A percentile compares a stretch with the other conserved stretches of the same genome.
Conservation (phyloP, 2,113 vertebrate species). For the Varanus komodoensis region DNA sequence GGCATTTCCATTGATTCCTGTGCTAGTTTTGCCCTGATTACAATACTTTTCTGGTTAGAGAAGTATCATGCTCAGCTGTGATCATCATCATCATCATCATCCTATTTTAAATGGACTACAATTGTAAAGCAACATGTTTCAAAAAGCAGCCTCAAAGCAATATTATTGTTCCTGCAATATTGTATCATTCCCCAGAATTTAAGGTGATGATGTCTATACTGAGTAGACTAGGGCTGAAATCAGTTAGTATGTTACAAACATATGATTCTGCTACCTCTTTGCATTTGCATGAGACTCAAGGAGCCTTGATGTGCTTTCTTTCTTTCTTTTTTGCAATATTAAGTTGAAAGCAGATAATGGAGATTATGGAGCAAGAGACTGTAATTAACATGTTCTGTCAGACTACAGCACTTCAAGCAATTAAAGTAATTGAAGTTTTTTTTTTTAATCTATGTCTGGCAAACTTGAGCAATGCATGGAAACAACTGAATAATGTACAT, state of each 20-base stretch:
- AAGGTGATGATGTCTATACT: neutral
- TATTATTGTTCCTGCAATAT: too few relatives aligned
- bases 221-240: neutral
- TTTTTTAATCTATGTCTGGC: slow-evolving; percentile 13
- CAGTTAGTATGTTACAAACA: neutral
- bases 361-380: slow-evolving; percentile 42
- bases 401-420: slow-evolving; percentile 40
- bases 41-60: neutral
- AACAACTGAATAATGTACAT: slow-evolving; percentile 5
- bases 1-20: neutral
- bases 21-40: neutral
- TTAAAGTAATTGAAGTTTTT: slow-evolving; percentile 38
- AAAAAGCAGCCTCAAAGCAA: neutral
- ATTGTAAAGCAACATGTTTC: neutral
- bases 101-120: neutral
- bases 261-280: neutral
- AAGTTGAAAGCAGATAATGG: slow-evolving; percentile 37
- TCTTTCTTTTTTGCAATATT: slow-evolving; percentile 25
- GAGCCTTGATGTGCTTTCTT: neutral
- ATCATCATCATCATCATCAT: neutral
- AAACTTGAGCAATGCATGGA: slow-evolving; percentile 17
- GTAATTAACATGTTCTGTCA: slow-evolving; percentile 46
- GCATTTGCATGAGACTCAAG: slow-evolving; percentile 23
- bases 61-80: too few relatives aligned
- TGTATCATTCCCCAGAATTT: neutral